Percentiles rank a stretch among this genome's conserved stretches.
Evolutionary conservation across 2,797 vertebrate species (phyloP).

Genomic region (Trachops cirrhosus): DNA sequence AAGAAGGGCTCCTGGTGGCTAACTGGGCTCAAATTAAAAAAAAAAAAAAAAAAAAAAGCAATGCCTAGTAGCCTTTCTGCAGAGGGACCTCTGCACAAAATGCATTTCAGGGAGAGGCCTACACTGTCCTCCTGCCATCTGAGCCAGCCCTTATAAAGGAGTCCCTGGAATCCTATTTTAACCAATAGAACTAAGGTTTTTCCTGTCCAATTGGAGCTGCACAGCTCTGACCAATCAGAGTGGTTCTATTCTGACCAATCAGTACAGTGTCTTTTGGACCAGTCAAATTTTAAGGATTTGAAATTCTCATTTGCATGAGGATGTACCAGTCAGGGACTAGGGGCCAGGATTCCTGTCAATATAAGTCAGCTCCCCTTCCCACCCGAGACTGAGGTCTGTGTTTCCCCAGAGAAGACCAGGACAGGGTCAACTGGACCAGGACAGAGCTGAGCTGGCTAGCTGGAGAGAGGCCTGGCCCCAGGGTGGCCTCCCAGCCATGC

Average conservation of each 20-base stretch:
- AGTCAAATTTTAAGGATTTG: not conserved
- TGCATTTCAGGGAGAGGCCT: not conserved
- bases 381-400: not conserved
- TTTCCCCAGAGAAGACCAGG: not conserved
- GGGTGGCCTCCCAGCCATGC: not conserved
- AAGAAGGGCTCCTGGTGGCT: not conserved
- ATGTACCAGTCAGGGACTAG: not conserved
- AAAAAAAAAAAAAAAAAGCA: not conserved
- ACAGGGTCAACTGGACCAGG: not conserved
- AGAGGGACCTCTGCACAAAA: not conserved
- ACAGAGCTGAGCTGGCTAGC: not conserved
- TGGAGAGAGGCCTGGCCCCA: not conserved
- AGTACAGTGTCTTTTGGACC: not conserved
- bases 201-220: not conserved
- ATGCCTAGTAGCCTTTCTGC: not conserved
- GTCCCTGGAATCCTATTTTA: not conserved
- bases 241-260: not conserved
- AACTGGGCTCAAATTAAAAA: not conserved
- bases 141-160: not conserved
- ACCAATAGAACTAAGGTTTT: not conserved
- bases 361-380: not conserved
- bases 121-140: not conserved
- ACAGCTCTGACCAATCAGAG: not conserved
- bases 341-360: not conserved
- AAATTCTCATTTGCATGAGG: not conserved